Percentiles rank a stretch among this genome's conserved stretches.
Conservation (phyloP, 2,113 vertebrate genomes). For the Dermatemys mawii region DNA sequence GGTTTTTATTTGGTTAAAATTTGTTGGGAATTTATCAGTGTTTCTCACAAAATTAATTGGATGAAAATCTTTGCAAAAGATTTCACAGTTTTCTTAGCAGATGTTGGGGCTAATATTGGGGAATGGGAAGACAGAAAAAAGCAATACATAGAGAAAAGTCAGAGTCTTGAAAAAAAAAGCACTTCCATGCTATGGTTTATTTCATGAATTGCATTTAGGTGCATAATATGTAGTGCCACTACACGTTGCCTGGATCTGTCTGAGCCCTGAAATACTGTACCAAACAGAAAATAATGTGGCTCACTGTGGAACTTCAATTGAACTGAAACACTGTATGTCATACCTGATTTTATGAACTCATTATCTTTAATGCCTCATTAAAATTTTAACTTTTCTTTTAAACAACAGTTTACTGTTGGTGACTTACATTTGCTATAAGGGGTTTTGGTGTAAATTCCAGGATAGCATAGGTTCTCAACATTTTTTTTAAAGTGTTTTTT, state of each 20-base stretch:
- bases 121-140: background rate
- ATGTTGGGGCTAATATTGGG: background rate
- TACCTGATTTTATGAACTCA: background rate
- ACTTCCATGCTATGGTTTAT: background rate
- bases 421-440: background rate
- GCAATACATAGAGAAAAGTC: background rate
- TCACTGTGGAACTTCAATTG: background rate
- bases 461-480: no score
- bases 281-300: background rate
- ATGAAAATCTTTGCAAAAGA: background rate
- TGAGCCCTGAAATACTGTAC: background rate
- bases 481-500: background rate
- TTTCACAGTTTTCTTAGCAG: background rate
- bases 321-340: no score
- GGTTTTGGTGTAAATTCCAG: background rate
- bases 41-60: background rate
- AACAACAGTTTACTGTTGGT: background rate
- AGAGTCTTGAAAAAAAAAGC: background rate
- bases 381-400: background rate
- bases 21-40: background rate
- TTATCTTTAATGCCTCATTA: background rate
- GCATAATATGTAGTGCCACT: background rate
- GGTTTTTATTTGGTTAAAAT: background rate
- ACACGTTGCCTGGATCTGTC: no score
- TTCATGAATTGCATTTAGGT: background rate